These are phyloP conservation scores for Shinisaurus crocodilurus DNA, from an alignment of 2,113 vertebrate genomes.

Conservation along the genomic window DNA sequence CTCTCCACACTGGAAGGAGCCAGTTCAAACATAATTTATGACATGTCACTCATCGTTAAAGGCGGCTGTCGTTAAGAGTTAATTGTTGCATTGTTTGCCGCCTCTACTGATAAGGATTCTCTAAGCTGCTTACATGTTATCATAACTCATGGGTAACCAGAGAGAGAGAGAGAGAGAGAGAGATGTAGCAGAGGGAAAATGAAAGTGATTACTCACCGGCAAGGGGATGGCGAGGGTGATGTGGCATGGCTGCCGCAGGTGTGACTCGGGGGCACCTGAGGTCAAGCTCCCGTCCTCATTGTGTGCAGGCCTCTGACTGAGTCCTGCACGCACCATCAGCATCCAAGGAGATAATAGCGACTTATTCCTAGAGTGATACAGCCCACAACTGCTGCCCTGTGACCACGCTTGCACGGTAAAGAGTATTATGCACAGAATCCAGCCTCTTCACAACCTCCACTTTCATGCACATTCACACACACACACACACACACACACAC, in stretches of 20 bases:
- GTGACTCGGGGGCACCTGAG: not conserved
- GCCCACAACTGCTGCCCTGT: no score
- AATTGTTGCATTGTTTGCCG: slow-evolving; percentile 64
- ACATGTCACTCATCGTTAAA: slow-evolving; percentile 70
- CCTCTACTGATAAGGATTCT: slow-evolving; percentile 68
- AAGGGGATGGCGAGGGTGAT: not conserved
- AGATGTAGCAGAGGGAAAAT: slow-evolving; percentile 13
- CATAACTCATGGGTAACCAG: slow-evolving; percentile 56
- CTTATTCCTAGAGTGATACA: not conserved
- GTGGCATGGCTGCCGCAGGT: not conserved
- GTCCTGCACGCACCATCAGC: not conserved
- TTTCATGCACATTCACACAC: not conserved
- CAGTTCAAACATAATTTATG: slow-evolving; percentile 75
- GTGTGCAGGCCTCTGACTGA: not conserved
- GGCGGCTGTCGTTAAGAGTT: slow-evolving; percentile 72
- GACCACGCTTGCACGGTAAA: not conserved
- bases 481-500: no score
- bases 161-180: slow-evolving; percentile 34
- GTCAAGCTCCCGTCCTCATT: not conserved
- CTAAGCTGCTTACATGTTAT: slow-evolving; percentile 71
- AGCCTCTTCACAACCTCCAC: no score
- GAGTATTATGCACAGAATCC: not conserved
- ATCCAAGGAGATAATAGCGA: not conserved
- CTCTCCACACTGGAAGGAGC: slow-evolving; percentile 64
- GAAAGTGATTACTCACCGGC: slow-evolving; percentile 2